Percentiles rank a stretch among this genome's conserved stretches.
Evolutionary conservation across 2,113 vertebrate genomes (phyloP).

Genomic region (Xerus inauris): DNA sequence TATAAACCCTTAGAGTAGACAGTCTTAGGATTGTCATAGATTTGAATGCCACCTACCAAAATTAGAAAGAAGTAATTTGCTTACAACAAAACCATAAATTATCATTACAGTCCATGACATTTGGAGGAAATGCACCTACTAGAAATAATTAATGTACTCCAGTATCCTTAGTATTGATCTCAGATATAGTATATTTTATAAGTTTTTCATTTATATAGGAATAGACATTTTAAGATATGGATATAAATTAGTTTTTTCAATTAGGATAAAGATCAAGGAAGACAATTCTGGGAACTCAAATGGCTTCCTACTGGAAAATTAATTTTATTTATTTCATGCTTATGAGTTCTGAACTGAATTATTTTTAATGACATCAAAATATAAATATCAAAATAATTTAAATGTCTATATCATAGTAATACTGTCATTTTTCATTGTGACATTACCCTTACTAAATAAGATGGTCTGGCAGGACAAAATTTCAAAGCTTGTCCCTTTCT

Average conservation of each 20-base stretch:
- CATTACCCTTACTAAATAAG: conserved; percentile 12
- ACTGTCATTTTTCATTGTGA: conserved; percentile 46
- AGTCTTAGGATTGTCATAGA: neutral
- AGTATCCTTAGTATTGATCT: conserved; percentile 24
- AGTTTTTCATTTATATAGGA: conserved; percentile 7
- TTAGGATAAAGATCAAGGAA: conserved; percentile 63
- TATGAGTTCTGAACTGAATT: conserved; percentile 59
- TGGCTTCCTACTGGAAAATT: conserved; percentile 60
- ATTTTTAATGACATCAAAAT: conserved; percentile 60
- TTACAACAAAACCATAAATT: conserved; percentile 2
- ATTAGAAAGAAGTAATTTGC: conserved; percentile 13
- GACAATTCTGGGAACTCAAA: conserved; percentile 65
- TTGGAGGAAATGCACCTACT: conserved; percentile 27
- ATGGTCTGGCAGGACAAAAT: neutral
- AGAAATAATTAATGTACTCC: conserved; percentile 3
- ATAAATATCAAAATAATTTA: conserved; percentile 66
- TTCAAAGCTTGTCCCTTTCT: neutral
- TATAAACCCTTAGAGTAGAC: neutral
- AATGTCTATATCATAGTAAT: neutral
- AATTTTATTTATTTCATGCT: conserved; percentile 52
- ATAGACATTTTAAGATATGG: conserved; percentile 39
- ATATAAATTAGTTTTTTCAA: conserved; percentile 54
- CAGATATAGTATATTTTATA: conserved; percentile 3
- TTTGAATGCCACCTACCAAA: conserved; percentile 1
- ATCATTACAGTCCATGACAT: neutral